Evolutionary conservation across 2,888 invertebrate genomes (phyloP), one percentile per base, ranked within the genome.

Genomic region (Pristionchus japonicus): DNA sequence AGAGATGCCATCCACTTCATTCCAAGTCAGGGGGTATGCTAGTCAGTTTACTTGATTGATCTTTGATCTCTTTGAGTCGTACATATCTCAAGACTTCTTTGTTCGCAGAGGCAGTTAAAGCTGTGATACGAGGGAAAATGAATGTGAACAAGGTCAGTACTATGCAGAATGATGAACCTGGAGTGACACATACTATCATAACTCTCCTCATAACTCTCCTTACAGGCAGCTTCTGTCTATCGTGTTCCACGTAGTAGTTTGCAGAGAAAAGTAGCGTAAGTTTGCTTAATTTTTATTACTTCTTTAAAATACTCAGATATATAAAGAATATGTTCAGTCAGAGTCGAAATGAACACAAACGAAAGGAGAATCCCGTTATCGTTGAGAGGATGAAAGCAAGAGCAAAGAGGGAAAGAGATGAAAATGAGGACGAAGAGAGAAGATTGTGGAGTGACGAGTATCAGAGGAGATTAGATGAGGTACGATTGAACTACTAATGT

Each of bases 231-330:
- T 1, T 9, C 17, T 34, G 34, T 52, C n/a, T 86, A 57, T 49
- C 43, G 52, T 27, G 74, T 86, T 1, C 86, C 86, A 9, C 70
- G 86, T 1, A 70, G 47, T 31, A 70, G 49, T 34, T 23, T 86
- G 1, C 86, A 86, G 52, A 43, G 86, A 31, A 86, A 52, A 86
- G 86, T 86, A 23, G 86, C 70, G 86, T 86, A 7, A 49, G 67
- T 86, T 43, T 23, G n/a, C 43, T 43, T 43, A 67, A 86, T 67
- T 47, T 43, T 43, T 11, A 43, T 43, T 43, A 43, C 11, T 43
- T 43, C 11, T 9, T 43, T 11, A 43, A n/a, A n/a, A 6, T 43
- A 43, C 11, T 43, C 43, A 43, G 43, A 43, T 43, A 43, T 43
- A 43, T 43, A 43, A 43, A 9, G 43, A 9, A 11, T 34, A 20